Conservation (phyloP, 2,888 invertebrate species). For the Orthonevra nobilis region DNA sequence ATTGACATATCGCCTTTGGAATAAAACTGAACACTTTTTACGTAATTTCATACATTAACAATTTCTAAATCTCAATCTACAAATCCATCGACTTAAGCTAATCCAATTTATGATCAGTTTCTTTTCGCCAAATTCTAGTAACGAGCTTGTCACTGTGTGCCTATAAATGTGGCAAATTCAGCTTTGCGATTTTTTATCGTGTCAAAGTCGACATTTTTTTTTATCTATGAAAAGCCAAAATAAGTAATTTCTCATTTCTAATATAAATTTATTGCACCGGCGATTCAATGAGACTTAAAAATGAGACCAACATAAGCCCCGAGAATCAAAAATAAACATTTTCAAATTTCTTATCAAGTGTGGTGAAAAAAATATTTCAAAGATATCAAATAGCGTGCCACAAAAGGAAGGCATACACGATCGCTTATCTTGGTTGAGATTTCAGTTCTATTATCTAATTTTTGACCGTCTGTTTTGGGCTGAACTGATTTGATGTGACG, state of each 20-base stretch:
- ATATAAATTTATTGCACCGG: slow-evolving; percentile 32
- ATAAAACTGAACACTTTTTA: no score
- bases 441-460: slow-evolving; percentile 22
- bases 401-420: slow-evolving; percentile 1
- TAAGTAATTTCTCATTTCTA: slow-evolving; percentile 35
- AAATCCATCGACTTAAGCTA: no score
- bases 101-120: no score
- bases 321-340: not conserved
- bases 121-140: no score
- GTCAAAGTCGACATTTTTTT: slow-evolving; percentile 28
- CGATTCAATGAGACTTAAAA: slow-evolving; percentile 18
- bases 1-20: no score
- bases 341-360: slow-evolving; percentile 2
- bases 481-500: slow-evolving; percentile 16
- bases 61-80: no score
- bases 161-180: no score
- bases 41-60: no score
- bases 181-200: slow-evolving; percentile 17
- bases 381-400: slow-evolving; percentile 6
- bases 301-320: not conserved
- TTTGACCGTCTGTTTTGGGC: slow-evolving; percentile 8
- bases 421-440: slow-evolving; percentile 8
- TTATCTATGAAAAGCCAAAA: not conserved
- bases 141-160: no score
- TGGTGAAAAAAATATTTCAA: slow-evolving; percentile 10